A percentile compares a stretch with the other conserved stretches of the same genome.
These are phyloP conservation scores for Hippolais icterina DNA, from an alignment of 2,113 vertebrate species.

Conservation along the genomic window DNA sequence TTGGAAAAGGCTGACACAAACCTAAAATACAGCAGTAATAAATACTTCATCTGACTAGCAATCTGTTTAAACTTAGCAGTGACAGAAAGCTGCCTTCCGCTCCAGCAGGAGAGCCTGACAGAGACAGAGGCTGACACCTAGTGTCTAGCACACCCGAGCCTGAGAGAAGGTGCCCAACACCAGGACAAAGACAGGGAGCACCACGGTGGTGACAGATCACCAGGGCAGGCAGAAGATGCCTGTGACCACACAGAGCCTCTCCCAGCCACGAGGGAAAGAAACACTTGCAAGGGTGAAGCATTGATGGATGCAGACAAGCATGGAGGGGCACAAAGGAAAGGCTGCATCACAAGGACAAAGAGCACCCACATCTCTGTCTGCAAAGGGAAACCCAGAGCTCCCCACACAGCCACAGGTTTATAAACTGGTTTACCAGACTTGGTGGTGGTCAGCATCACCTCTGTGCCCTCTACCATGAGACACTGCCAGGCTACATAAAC, in stretches of 20 bases:
- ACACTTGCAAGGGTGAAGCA: not conserved
- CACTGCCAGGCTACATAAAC: not conserved
- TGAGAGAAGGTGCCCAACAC: not conserved
- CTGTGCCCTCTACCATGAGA: not conserved
- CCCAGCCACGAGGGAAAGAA: not conserved
- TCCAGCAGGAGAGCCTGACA: not conserved
- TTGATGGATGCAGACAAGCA: accelerated
- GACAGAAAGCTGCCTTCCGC: slow-evolving; percentile 63
- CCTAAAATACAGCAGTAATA: slow-evolving; percentile 75
- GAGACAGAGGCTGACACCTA: slow-evolving; percentile 75
- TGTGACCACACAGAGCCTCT: not conserved
- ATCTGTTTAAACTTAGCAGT: slow-evolving; percentile 70
- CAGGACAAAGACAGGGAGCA: not conserved
- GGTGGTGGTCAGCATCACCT: not conserved
- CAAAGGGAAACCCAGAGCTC: not conserved
- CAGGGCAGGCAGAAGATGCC: not conserved
- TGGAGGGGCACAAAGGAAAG: not conserved
- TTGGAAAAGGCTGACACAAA: slow-evolving; percentile 72
- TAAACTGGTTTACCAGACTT: not conserved
- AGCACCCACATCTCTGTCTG: not conserved
- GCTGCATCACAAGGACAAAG: not conserved
- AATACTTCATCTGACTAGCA: slow-evolving; percentile 72
- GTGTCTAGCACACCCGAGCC: slow-evolving; percentile 38
- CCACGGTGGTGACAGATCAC: not conserved
- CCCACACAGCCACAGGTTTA: not conserved